Base-by-base conservation (phyloP, 1,140 invertebrate species). In the Brachionus sp. region DNA sequence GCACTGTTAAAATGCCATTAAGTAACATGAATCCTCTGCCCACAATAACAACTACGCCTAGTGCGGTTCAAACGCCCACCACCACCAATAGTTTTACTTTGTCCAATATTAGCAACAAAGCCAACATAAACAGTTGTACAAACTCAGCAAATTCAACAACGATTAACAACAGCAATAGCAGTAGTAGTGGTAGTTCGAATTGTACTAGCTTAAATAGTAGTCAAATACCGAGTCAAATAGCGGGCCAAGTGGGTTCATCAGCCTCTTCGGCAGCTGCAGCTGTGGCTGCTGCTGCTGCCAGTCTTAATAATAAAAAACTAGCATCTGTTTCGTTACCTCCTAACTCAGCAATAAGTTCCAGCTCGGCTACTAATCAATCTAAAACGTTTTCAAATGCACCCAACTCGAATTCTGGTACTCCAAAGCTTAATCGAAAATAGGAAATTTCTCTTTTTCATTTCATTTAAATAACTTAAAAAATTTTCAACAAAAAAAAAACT, bases 201-300 rank as follows among this genome's bases (percentile, higher is more conserved):
- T 46, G 37, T 46, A 75, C 70, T 29, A 75, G 42, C 44, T 25
- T 75, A 9, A 75, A 35, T 46, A 75, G 44, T 33, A 75, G 42
- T 25, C 70, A 75, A 75, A 75, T 75, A 46, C 70, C 70, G 12
- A 75, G 70, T 46, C 70, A 75, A 50, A 75, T 75, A 19, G 70
- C 70, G 12, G 70, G 70, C 16, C 70, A 75, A 75, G 70, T 75
- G 19, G 70, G 70, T 23, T 46, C 70, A 46, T 75, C 70, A 19
- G 70, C 70, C 23, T 75, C 70, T 44, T 75, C 70, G 23, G 70
- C 70, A 19, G 70, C 70, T 13, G 70, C 70, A 5, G 42, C 70
- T 16, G 70, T 75, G 23, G 70, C 70, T 19, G 68, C 68, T 73
- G 68, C 68, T 39, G 70, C 70, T 12, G 70, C 70, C 44, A 75